A percentile compares a stretch with the other conserved stretches of the same genome.
phyloP scores from a whole-genome alignment of 2,888 invertebrate genomes.

The Epsilonema sp. region DNA sequence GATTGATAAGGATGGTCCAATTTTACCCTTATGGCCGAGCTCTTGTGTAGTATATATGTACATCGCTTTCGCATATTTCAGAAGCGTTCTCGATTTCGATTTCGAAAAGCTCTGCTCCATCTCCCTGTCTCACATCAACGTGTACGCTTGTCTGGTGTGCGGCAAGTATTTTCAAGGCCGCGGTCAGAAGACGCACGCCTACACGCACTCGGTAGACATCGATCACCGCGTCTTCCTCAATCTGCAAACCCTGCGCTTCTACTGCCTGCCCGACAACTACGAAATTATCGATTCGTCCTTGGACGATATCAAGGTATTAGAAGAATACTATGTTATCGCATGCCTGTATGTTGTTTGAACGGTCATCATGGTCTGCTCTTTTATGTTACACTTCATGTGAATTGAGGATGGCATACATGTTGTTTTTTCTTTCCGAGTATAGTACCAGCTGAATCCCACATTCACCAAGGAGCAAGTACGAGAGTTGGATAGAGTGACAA shows the following conservation, averaged over 20 bases:
- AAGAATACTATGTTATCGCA: no score
- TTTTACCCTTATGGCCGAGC: no score
- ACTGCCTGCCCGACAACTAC: constrained; percentile 96
- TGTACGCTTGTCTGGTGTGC: constrained; percentile 95
- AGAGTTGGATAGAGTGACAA: constrained; percentile 48
- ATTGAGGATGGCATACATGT: neutral
- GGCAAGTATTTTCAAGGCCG: constrained; percentile 92
- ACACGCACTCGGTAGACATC: constrained; percentile 92
- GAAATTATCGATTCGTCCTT: constrained; percentile 88
- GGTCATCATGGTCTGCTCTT: neutral
- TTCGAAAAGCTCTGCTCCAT: constrained; percentile 98
- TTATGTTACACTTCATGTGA: no score
- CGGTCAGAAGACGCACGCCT: constrained; percentile 92
- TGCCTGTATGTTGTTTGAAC: neutral
- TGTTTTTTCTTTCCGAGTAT: no score
- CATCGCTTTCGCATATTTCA: no score
- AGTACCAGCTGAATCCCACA: constrained; percentile 87
- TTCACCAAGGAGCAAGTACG: constrained; percentile 62
- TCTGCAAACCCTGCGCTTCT: constrained; percentile 83
- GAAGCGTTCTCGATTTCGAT: constrained; percentile 85
- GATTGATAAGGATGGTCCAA: no score
- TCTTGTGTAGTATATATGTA: no score
- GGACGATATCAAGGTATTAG: constrained; percentile 73
- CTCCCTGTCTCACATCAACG: constrained; percentile 89
- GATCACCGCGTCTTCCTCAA: constrained; percentile 95